A percentile compares a stretch with the other conserved stretches of the same genome.
phyloP scores from a whole-genome alignment of 2,888 invertebrate species.

The Biston betularia region DNA sequence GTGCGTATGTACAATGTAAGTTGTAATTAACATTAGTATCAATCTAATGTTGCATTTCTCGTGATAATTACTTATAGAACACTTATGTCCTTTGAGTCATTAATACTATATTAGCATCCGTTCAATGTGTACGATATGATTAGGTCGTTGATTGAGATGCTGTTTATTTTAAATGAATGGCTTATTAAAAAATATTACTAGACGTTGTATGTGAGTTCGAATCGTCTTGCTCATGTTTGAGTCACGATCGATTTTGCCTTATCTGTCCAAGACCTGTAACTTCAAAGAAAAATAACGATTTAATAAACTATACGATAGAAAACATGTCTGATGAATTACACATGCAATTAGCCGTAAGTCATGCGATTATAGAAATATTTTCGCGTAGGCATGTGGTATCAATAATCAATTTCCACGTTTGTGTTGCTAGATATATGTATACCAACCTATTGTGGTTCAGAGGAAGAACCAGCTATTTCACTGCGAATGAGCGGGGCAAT shows the following conservation, averaged over 20 bases:
- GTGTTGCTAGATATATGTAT: slow-evolving; percentile 1
- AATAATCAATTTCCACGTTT: slow-evolving; percentile 23
- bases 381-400: slow-evolving; percentile 26
- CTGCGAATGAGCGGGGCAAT: slow-evolving; percentile 8
- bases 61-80: background rate
- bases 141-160: slow-evolving; percentile 46
- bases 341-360: slow-evolving; percentile 60
- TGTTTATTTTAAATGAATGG: slow-evolving; percentile 52
- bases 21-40: background rate
- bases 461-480: no score
- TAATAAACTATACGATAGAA: slow-evolving; percentile 35
- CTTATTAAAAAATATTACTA: slow-evolving; percentile 52
- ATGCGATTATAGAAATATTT: slow-evolving; percentile 35
- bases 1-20: background rate
- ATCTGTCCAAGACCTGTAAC: slow-evolving; percentile 41
- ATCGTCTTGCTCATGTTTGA: slow-evolving; percentile 50
- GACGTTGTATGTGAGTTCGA: slow-evolving; percentile 38
- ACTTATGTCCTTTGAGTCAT: slow-evolving; percentile 11
- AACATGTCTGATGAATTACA: slow-evolving; percentile 62
- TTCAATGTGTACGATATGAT: slow-evolving; percentile 31
- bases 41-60: background rate
- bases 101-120: slow-evolving; percentile 30
- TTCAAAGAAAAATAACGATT: slow-evolving; percentile 39
- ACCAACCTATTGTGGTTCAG: background rate
- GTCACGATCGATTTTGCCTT: slow-evolving; percentile 46